These are phyloP conservation scores for Tragopan temminckii DNA, from an alignment of 2,797 vertebrate genomes.

Conservation along the genomic window DNA sequence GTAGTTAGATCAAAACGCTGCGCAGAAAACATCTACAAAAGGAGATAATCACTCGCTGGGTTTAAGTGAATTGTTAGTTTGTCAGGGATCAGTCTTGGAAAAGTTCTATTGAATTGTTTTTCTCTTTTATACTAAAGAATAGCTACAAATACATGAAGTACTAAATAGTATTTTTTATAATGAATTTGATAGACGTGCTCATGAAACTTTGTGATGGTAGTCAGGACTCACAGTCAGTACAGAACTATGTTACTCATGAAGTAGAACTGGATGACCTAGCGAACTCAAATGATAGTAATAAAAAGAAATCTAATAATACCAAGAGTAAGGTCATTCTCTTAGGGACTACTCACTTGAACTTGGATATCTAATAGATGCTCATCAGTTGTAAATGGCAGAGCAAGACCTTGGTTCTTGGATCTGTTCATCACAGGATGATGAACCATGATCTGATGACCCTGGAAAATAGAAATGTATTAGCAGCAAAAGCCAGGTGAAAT, in stretches of 20 bases:
- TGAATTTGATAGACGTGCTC: neutral
- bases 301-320: constrained; percentile 40
- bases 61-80: neutral
- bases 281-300: neutral
- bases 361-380: neutral
- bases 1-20: neutral
- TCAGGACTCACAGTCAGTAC: fast-evolving
- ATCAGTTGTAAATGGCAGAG: neutral
- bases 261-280: neutral
- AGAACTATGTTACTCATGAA: neutral
- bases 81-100: neutral
- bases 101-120: neutral
- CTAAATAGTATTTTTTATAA: neutral
- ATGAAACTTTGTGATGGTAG: fast-evolving
- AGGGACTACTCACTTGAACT: constrained; percentile 19
- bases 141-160: neutral
- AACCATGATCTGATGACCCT: neutral
- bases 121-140: neutral
- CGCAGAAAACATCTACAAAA: neutral
- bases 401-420: neutral
- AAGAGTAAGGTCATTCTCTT: neutral
- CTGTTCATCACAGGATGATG: neutral
- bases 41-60: neutral
- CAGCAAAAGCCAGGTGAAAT: neutral
- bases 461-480: neutral